phyloP scores from a whole-genome alignment of 2,797 vertebrate species.

The Pangasius larnaudii region DNA sequence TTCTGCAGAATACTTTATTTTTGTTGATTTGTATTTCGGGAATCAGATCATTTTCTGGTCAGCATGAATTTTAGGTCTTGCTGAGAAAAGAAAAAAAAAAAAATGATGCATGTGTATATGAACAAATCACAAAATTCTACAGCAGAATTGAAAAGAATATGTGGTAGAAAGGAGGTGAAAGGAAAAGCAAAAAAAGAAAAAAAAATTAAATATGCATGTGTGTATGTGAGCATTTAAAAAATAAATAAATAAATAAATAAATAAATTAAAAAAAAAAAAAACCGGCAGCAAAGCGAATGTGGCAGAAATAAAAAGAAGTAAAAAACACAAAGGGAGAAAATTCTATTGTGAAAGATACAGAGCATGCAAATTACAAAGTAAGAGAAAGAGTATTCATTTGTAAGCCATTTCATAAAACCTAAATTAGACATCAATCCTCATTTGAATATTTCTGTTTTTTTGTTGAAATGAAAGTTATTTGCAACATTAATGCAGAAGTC shows the following conservation, averaged over 20 bases:
- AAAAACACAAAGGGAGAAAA: not conserved
- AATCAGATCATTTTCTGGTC: not conserved
- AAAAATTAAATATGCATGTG: not conserved
- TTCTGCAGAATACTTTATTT: not conserved
- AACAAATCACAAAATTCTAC: not conserved
- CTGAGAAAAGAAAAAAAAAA: not conserved
- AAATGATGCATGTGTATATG: not conserved
- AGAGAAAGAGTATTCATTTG: not conserved
- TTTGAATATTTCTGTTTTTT: constrained; percentile 59
- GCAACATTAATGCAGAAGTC: constrained; percentile 66
- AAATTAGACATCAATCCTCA: constrained; percentile 49
- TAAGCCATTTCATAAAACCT: constrained; percentile 27
- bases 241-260: not conserved
- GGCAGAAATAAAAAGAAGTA: not conserved
- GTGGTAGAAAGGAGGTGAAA: not conserved
- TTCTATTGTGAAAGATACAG: not conserved
- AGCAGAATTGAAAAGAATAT: not conserved
- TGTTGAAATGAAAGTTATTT: constrained; percentile 59
- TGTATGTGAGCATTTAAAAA: not conserved
- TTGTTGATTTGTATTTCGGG: not conserved
- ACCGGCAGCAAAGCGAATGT: not conserved
- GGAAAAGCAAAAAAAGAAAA: not conserved
- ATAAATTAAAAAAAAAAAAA: not conserved
- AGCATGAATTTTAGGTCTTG: not conserved
- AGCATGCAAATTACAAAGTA: not conserved